Evolutionary conservation across 1,140 invertebrate genomes (phyloP).

Genomic region (Sesamia nonagrioides): DNA sequence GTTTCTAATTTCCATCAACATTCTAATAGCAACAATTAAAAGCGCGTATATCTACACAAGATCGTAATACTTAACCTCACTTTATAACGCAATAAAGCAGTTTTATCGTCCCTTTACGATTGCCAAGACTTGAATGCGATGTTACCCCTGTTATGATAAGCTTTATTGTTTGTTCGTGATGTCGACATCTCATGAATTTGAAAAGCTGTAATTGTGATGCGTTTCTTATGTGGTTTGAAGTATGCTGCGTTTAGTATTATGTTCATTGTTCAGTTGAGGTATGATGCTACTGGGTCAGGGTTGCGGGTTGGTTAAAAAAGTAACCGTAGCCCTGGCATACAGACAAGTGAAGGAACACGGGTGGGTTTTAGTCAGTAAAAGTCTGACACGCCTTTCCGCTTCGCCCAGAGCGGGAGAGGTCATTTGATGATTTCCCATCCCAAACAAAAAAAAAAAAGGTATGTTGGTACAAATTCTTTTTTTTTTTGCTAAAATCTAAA

Average conservation of each 20-base stretch:
- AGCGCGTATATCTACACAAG: background rate
- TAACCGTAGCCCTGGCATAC: no score
- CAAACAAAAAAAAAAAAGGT: no score
- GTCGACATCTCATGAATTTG: background rate
- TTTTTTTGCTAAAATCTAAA: no score
- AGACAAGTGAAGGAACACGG: no score
- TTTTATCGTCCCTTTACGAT: constrained; percentile 35
- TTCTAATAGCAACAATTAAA: background rate
- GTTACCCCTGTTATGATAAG: constrained; percentile 14
- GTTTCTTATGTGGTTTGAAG: background rate
- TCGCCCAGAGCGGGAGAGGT: no score
- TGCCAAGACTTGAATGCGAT: background rate
- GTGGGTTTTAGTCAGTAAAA: no score
- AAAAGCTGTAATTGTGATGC: background rate
- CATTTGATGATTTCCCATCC: no score
- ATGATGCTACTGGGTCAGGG: no score
- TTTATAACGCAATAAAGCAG: background rate
- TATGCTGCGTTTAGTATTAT: background rate
- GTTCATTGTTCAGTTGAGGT: no score
- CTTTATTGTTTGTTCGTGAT: constrained; percentile 19
- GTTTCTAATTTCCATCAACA: background rate
- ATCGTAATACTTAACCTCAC: constrained; percentile 1
- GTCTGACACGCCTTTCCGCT: no score
- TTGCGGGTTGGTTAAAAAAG: no score
- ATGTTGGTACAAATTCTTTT: no score